Evolutionary conservation across 1,140 invertebrate genomes (phyloP).

Genomic region (Samia ricini): DNA sequence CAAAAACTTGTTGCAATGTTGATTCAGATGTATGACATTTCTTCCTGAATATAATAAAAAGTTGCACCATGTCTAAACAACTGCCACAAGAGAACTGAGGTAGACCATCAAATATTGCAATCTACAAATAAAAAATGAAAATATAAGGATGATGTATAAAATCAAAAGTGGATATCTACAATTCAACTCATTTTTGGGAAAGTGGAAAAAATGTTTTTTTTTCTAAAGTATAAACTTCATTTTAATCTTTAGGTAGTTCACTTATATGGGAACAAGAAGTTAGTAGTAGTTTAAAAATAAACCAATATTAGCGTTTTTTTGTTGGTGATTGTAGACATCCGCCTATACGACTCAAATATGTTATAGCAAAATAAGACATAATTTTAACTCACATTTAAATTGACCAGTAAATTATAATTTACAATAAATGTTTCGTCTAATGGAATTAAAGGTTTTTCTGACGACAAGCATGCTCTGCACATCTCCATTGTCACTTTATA

Average conservation of each 20-base stretch:
- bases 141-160: no score
- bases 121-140: slow-evolving; percentile 27
- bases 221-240: no score
- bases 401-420: slow-evolving; percentile 50
- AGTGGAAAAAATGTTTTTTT: no score
- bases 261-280: no score
- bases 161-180: no score
- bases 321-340: no score
- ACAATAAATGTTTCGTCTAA: slow-evolving; percentile 41
- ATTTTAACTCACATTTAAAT: slow-evolving; percentile 42
- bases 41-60: slow-evolving; percentile 48
- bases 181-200: no score
- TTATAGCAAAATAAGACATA: neutral
- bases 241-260: no score
- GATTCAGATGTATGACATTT: slow-evolving; percentile 39
- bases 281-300: no score
- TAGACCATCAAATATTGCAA: slow-evolving; percentile 35
- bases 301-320: no score
- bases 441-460: slow-evolving; percentile 27
- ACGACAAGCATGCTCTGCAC: slow-evolving; percentile 51
- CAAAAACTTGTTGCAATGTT: slow-evolving; percentile 20
- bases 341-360: no score
- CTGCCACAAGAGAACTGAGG: slow-evolving; percentile 39
- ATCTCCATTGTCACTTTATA: slow-evolving; percentile 24
- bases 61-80: slow-evolving; percentile 37